These are phyloP conservation scores for Gonioctena quinquepunctata DNA, from an alignment of 1,140 invertebrate genomes.

Conservation along the genomic window DNA sequence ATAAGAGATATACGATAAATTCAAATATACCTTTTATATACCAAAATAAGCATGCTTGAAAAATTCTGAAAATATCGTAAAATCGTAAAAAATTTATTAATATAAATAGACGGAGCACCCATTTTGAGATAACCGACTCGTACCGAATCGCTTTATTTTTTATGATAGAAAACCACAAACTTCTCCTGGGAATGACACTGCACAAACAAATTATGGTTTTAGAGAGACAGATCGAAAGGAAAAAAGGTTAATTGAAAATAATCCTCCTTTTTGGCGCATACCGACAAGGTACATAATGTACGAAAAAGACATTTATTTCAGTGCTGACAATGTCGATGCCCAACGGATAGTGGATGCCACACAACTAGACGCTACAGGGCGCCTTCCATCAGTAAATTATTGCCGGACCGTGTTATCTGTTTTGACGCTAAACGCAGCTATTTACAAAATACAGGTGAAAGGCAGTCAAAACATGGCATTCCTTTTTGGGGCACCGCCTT, in stretches of 20 bases:
- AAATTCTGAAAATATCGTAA: too few relatives aligned
- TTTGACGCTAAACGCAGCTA: conserved; percentile 34
- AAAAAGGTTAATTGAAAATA: conserved; percentile 9
- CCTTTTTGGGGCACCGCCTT: conserved; percentile 19
- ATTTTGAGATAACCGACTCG: too few relatives aligned
- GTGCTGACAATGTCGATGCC: conserved; percentile 35
- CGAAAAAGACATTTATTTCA: conserved; percentile 36
- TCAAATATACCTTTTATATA: too few relatives aligned
- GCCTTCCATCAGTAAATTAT: conserved; percentile 15
- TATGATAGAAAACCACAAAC: neutral
- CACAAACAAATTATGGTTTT: neutral
- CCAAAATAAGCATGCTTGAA: too few relatives aligned
- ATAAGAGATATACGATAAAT: too few relatives aligned
- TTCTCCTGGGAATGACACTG: neutral
- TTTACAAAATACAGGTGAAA: conserved; percentile 36
- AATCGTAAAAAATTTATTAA: too few relatives aligned
- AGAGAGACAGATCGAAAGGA: neutral
- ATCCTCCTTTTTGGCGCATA: conserved; percentile 24
- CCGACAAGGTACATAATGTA: conserved; percentile 26
- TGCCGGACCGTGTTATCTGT: conserved; percentile 13
- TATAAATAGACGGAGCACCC: too few relatives aligned
- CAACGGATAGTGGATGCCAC: conserved; percentile 31
- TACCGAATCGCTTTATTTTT: too few relatives aligned
- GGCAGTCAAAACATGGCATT: conserved; percentile 33
- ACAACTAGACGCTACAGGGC: conserved; percentile 32